Base-by-base conservation (phyloP, 2,888 invertebrate genomes). In the Drosophila longiperda region DNA sequence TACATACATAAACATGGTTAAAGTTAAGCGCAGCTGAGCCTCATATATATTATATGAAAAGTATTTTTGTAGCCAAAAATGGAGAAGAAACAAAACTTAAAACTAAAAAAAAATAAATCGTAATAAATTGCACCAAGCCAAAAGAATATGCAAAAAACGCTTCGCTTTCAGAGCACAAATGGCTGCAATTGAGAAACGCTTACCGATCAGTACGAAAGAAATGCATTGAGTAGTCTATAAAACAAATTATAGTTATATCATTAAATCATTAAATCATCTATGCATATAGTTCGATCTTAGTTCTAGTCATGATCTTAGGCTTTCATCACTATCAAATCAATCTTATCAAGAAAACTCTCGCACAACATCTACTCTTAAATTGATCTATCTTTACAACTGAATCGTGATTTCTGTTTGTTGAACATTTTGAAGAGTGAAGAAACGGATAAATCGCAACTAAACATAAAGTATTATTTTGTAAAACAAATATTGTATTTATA, bases 401-500 rank as follows among this genome's bases (percentile, higher is more conserved):
- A 50, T 58, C 42, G 48, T 66, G 50, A 74, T 57, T 64, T 67
- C 55, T 38, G 66, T 64, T 78, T 88, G 71, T 83, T 71, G 63
- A 53, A 59, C 32, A 67, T 59, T 53, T 42, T 11, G 54, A 71
- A 54, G 73, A 71, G 73, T 71, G 57, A 26, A 23, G 9, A 40
- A 38, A 20, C 54, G 26, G 15, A 26, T 32, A 49, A 66, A 52
- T 26, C 55, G 42, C 61, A 60, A 63, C 59, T 66, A 64, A 78
- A 68, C 64, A n/a, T 68, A 54, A 80, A 85, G 85, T 85, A 89
- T 85, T 85, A 89, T 87, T 85, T 89, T 87, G 75, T 85, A 75
- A 64, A 87, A 78, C 82, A 87, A 85, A 79, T 73, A 78, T 83
- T 87, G 73, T 66, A 80, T 77, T 82, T 72, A 42, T 74, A 88